A percentile compares a stretch with the other conserved stretches of the same genome.
Evolutionary conservation across 2,797 vertebrate species (phyloP).

Genomic region (Gila robusta): DNA sequence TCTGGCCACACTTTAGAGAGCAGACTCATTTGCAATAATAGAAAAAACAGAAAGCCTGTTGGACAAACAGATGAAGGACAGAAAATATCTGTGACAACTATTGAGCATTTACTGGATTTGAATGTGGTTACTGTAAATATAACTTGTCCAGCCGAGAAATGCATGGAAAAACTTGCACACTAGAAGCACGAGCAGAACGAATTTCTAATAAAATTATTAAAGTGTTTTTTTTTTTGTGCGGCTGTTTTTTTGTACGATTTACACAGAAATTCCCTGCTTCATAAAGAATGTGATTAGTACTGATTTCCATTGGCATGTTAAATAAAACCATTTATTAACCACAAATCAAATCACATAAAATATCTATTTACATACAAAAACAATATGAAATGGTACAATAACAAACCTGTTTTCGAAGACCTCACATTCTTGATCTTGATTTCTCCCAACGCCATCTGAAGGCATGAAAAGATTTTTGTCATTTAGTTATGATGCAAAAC

Average conservation of each 20-base stretch:
- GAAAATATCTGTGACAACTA: conserved; percentile 28
- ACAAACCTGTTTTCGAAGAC: conserved; percentile 20
- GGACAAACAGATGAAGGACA: conserved; percentile 26
- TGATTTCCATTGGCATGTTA: background rate
- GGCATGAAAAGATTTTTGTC: background rate
- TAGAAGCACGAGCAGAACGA: no score
- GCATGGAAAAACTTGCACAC: background rate
- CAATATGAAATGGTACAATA: background rate
- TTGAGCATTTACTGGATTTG: background rate
- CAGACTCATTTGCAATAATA: conserved; percentile 71
- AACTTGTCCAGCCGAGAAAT: background rate
- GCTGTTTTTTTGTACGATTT: background rate
- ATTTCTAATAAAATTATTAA: background rate
- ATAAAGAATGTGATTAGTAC: background rate
- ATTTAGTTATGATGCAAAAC: background rate
- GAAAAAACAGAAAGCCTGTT: conserved; percentile 62
- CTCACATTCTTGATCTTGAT: background rate
- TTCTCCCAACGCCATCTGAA: conserved; percentile 21
- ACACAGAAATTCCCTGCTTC: background rate
- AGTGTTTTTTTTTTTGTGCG: no score
- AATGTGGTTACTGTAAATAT: background rate
- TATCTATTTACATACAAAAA: background rate
- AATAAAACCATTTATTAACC: background rate
- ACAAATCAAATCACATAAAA: background rate
- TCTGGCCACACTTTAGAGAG: conserved; percentile 54